Evolutionary conservation across 2,888 invertebrate genomes (phyloP).

Genomic region (Lordiphosa andalusiaca): DNA sequence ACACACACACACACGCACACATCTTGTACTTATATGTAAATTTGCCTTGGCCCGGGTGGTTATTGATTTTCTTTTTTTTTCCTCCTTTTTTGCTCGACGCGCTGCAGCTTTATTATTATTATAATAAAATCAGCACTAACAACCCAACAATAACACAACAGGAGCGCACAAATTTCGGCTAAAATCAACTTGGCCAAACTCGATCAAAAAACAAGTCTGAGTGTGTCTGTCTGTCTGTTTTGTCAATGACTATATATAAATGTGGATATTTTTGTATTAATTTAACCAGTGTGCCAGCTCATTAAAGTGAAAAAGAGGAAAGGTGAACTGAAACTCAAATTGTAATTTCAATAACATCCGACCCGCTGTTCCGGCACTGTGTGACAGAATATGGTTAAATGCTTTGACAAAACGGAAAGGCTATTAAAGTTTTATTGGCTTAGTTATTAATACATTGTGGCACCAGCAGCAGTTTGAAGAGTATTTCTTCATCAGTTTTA

Average conservation of each 20-base stretch:
- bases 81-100: conserved; percentile 13
- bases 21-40: conserved; percentile 28
- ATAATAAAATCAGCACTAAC: conserved; percentile 65
- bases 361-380: background rate
- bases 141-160: conserved; percentile 7
- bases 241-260: too few relatives aligned
- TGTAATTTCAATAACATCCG: conserved; percentile 62
- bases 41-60: conserved; percentile 50
- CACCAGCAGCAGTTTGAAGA: too few relatives aligned
- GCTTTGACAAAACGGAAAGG: too few relatives aligned
- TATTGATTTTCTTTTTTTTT: conserved; percentile 62
- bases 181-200: too few relatives aligned
- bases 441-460: too few relatives aligned
- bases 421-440: too few relatives aligned
- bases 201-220: too few relatives aligned
- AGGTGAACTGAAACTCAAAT: conserved; percentile 10
- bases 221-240: too few relatives aligned
- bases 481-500: too few relatives aligned
- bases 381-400: too few relatives aligned
- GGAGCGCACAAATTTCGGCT: too few relatives aligned
- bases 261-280: too few relatives aligned
- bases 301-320: conserved; percentile 19
- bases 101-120: conserved; percentile 59
- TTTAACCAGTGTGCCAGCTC: conserved; percentile 16
- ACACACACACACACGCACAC: background rate